Conservation (phyloP, 2,888 invertebrate genomes). For the Amphiduros pacificus region DNA sequence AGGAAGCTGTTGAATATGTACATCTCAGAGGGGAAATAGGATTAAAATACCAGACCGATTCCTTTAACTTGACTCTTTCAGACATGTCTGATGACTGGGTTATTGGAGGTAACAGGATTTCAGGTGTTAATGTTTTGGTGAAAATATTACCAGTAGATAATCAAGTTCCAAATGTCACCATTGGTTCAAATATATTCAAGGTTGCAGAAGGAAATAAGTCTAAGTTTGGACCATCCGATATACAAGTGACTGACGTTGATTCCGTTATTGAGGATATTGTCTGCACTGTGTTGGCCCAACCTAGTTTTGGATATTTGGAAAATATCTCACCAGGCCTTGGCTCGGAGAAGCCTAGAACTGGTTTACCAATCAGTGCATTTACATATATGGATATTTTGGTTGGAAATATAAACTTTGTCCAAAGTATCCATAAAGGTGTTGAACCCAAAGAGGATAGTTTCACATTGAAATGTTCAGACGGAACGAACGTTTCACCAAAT, state of each 20-base stretch:
- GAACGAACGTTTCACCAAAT: slow-evolving; percentile 49
- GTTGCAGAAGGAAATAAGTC: slow-evolving; percentile 51
- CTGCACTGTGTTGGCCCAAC: slow-evolving; percentile 52
- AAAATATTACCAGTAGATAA: slow-evolving; percentile 53
- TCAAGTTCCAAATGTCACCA: slow-evolving; percentile 44
- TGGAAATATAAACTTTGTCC: slow-evolving; percentile 54
- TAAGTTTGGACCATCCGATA: slow-evolving; percentile 40
- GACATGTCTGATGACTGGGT: slow-evolving; percentile 44
- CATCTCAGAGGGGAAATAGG: slow-evolving; percentile 56
- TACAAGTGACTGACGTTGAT: slow-evolving; percentile 52
- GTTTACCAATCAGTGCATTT: slow-evolving; percentile 54
- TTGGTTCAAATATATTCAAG: slow-evolving; percentile 32
- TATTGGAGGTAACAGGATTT: slow-evolving; percentile 41
- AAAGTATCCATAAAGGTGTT: slow-evolving; percentile 56
- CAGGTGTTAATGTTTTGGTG: slow-evolving; percentile 43
- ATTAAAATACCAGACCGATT: slow-evolving; percentile 36
- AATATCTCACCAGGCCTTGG: slow-evolving; percentile 54
- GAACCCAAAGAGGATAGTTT: slow-evolving; percentile 55
- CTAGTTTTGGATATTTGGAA: slow-evolving; percentile 54
- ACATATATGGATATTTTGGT: slow-evolving; percentile 44
- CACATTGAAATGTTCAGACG: slow-evolving; percentile 54
- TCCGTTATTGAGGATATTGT: slow-evolving; percentile 46
- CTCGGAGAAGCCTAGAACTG: slow-evolving; percentile 48
- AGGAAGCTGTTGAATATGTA: slow-evolving; percentile 43
- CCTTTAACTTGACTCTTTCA: slow-evolving; percentile 46